These are phyloP conservation scores for Lepeophtheirus nordmannii DNA, from an alignment of 2,888 invertebrate species.

Conservation along the genomic window DNA sequence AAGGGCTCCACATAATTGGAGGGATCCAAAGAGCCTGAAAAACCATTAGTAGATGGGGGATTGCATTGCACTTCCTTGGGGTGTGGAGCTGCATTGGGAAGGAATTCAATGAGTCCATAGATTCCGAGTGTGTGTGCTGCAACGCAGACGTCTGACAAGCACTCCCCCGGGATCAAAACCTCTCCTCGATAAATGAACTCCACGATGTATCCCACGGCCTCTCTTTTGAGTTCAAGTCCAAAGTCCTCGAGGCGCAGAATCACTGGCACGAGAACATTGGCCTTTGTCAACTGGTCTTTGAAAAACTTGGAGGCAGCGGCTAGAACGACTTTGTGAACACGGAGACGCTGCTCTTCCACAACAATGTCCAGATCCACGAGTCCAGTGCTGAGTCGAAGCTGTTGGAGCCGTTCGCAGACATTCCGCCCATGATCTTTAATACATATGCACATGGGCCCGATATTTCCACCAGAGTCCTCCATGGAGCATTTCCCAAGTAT, in stretches of 20 bases:
- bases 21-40: neutral
- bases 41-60: too few species aligned
- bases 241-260: conserved; percentile 20
- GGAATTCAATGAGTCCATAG: conserved; percentile 11
- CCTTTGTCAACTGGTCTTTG: conserved; percentile 6
- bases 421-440: conserved; percentile 16
- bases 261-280: neutral
- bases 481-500: too few species aligned
- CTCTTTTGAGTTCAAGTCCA: conserved; percentile 16
- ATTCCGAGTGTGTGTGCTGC: conserved; percentile 20
- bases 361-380: conserved; percentile 24
- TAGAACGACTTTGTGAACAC: conserved; percentile 21
- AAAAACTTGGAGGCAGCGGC: conserved; percentile 21
- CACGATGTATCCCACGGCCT: conserved; percentile 24
- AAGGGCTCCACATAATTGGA: neutral
- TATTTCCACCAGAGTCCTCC: neutral
- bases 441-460: conserved; percentile 12
- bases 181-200: conserved; percentile 28
- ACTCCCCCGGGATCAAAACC: conserved; percentile 25
- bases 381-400: neutral
- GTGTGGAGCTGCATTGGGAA: neutral
- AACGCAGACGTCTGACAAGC: conserved; percentile 23
- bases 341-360: conserved; percentile 1
- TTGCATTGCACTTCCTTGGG: neutral
- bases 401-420: conserved; percentile 14